These are phyloP conservation scores for Anthoscopus minutus DNA, from an alignment of 2,113 vertebrate species.

Conservation along the genomic window DNA sequence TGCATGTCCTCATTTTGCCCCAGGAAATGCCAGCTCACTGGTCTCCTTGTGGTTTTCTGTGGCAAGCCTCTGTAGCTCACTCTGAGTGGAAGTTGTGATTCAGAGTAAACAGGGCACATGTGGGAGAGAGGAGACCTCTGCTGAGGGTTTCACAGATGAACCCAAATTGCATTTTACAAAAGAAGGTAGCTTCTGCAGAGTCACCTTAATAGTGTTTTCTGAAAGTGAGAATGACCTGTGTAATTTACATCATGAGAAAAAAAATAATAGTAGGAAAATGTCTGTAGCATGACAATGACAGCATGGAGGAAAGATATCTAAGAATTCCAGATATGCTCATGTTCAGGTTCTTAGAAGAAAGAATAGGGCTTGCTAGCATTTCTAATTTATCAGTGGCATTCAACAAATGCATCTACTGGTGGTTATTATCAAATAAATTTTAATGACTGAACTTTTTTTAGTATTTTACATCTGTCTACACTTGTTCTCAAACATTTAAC, in stretches of 20 bases:
- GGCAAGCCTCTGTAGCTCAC: neutral
- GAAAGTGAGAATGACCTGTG: neutral
- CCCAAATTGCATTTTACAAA: neutral
- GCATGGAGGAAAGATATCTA: neutral
- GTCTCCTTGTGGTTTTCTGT: neutral
- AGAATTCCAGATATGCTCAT: neutral
- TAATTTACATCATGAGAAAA: neutral
- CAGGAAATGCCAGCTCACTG: neutral
- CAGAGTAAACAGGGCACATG: neutral
- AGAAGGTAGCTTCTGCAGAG: neutral
- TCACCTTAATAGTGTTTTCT: neutral
- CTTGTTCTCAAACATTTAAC: neutral
- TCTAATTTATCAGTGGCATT: neutral
- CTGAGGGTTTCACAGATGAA: neutral
- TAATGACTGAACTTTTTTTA: neutral
- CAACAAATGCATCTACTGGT: neutral
- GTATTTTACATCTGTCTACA: neutral
- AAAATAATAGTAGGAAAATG: neutral
- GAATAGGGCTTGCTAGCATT: neutral
- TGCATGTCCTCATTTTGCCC: conserved; percentile 9
- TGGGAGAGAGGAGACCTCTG: neutral
- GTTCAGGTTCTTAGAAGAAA: neutral
- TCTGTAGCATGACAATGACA: neutral
- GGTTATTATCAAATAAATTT: neutral
- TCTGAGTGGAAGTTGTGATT: neutral